Conservation (phyloP, 2,888 invertebrate species). For the Rhingia campestris region DNA sequence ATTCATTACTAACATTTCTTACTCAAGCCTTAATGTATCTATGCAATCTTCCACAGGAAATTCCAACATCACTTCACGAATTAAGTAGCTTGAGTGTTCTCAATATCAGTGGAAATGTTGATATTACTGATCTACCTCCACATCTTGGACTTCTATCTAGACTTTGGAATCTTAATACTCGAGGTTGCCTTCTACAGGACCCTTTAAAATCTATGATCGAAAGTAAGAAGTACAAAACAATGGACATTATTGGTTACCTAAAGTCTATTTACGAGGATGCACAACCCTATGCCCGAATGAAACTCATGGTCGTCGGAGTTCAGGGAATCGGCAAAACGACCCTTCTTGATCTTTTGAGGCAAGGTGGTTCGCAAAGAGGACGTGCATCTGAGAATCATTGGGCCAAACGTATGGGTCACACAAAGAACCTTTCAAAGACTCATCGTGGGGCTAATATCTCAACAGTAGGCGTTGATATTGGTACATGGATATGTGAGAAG, state of each 20-base stretch:
- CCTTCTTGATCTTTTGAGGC: constrained; percentile 92
- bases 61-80: constrained; percentile 93
- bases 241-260: constrained; percentile 95
- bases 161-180: constrained; percentile 97
- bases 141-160: constrained; percentile 96
- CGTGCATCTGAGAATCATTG: constrained; percentile 88
- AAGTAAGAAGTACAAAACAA: constrained; percentile 96
- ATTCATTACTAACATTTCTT: too few species aligned
- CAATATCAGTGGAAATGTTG: constrained; percentile 90
- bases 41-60: constrained; percentile 83
- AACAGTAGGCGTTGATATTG: constrained; percentile 98
- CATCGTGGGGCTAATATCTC: constrained; percentile 92
- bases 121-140: constrained; percentile 94
- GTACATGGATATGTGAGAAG: constrained; percentile 96
- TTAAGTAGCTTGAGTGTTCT: constrained; percentile 95
- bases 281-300: constrained; percentile 96
- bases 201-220: constrained; percentile 95
- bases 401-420: constrained; percentile 97
- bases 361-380: constrained; percentile 91
- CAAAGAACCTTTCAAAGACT: constrained; percentile 89
- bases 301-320: constrained; percentile 97
- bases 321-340: constrained; percentile 95
- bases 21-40: background rate
- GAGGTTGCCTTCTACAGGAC: constrained; percentile 93
- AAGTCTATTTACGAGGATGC: constrained; percentile 95